A percentile compares a stretch with the other conserved stretches of the same genome.
Conservation (phyloP, 2,888 invertebrate genomes). For the Cosmia trapezina region DNA sequence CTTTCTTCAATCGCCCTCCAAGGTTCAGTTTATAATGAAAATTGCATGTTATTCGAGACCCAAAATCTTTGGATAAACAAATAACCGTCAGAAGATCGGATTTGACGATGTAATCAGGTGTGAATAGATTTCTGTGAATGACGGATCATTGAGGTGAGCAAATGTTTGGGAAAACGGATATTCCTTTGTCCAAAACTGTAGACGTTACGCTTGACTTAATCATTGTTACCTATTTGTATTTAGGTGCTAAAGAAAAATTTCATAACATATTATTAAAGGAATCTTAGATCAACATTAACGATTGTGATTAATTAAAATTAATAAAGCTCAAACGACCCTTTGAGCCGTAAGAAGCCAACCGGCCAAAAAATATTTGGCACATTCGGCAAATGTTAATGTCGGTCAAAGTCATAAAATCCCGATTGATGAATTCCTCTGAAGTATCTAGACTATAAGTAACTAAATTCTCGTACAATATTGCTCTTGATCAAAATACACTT, state of each 20-base stretch:
- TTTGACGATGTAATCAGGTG: constrained; percentile 45
- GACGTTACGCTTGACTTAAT: constrained; percentile 32
- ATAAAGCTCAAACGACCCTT: neutral
- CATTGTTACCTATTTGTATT: constrained; percentile 9
- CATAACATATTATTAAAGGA: constrained; percentile 4
- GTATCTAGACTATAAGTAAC: neutral
- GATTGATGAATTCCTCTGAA: neutral
- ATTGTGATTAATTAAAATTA: neutral
- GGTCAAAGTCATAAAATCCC: constrained; percentile 1
- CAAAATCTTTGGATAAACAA: constrained; percentile 32
- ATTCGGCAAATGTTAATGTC: neutral
- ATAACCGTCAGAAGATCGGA: constrained; percentile 25
- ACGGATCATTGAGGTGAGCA: constrained; percentile 50
- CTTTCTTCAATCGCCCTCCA: constrained; percentile 24
- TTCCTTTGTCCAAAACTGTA: constrained; percentile 46
- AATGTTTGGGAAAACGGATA: constrained; percentile 25
- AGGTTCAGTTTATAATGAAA: constrained; percentile 30
- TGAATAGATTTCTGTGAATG: constrained; percentile 55
- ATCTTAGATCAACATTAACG: neutral
- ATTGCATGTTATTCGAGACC: constrained; percentile 33
- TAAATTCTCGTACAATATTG: constrained; percentile 17
- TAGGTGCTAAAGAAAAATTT: neutral
- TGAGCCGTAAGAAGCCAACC: neutral
- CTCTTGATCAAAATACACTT: constrained; percentile 14
- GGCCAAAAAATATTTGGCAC: neutral